Conservation (phyloP, 2,888 invertebrate species). For the Apamea monoglypha region DNA sequence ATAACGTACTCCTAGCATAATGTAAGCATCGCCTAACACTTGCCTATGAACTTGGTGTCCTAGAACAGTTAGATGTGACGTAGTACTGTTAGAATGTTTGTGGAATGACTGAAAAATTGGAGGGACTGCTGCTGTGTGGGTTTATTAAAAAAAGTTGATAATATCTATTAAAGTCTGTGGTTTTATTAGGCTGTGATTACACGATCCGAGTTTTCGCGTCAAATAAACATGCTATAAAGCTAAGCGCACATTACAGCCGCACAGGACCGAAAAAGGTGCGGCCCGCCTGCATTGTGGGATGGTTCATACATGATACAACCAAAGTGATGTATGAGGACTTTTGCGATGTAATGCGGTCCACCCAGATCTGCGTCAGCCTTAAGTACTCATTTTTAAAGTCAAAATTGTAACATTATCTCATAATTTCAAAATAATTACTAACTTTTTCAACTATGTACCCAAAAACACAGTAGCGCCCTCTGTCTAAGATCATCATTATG, state of each 20-base stretch:
- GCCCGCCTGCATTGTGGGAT: not conserved
- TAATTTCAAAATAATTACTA: not conserved
- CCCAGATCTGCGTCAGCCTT: not conserved
- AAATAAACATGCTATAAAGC: not conserved
- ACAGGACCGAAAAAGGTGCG: not conserved
- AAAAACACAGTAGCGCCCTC: slow-evolving; percentile 31
- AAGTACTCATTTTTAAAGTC: not conserved
- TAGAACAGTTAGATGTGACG: slow-evolving; percentile 37
- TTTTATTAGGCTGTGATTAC: not conserved
- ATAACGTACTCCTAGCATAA: slow-evolving; percentile 49
- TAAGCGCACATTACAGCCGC: not conserved
- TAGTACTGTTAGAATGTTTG: slow-evolving; percentile 28
- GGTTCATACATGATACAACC: not conserved
- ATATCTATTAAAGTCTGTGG: not conserved
- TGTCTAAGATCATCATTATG: slow-evolving; percentile 9
- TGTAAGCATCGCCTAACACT: slow-evolving; percentile 65
- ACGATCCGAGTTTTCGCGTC: not conserved
- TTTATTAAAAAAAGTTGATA: not conserved
- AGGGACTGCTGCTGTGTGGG: slow-evolving; percentile 31
- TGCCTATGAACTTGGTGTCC: slow-evolving; percentile 59
- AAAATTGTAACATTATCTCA: not conserved
- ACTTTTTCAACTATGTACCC: not conserved
- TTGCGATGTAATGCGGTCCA: not conserved
- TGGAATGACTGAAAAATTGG: not conserved
- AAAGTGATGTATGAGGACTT: not conserved